A percentile compares a stretch with the other conserved stretches of the same genome.
These are phyloP conservation scores for Habrosyne pyritoides DNA, from an alignment of 2,888 invertebrate species.

Conservation along the genomic window DNA sequence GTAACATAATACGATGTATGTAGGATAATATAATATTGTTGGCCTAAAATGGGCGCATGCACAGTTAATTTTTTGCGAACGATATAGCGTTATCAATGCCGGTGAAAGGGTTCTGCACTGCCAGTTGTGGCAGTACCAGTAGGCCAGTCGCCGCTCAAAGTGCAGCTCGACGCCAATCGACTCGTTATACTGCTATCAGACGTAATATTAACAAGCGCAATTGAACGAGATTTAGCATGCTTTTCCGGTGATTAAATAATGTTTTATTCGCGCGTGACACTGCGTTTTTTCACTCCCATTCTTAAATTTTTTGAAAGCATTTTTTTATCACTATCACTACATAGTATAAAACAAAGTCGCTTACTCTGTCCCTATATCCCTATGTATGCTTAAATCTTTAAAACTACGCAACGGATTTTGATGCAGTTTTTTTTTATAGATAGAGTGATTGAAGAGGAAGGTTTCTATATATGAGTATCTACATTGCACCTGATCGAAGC, in stretches of 20 bases:
- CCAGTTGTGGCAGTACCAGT: constrained; percentile 11
- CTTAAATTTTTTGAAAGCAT: too few relatives aligned
- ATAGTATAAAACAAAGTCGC: too few relatives aligned
- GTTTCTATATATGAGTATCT: too few relatives aligned
- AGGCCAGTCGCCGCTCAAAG: constrained; percentile 15
- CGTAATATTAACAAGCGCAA: background rate
- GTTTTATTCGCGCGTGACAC: too few relatives aligned
- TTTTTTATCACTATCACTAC: too few relatives aligned
- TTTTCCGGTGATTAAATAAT: background rate
- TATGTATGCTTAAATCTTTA: too few relatives aligned
- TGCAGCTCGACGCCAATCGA: background rate
- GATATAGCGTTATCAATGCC: constrained; percentile 29
- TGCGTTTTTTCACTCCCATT: too few relatives aligned
- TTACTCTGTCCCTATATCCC: too few relatives aligned
- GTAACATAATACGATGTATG: background rate
- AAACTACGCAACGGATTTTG: too few relatives aligned
- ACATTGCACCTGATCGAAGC: too few relatives aligned
- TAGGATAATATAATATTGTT: background rate
- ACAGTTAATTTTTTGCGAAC: constrained; percentile 27
- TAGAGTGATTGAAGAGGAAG: too few relatives aligned
- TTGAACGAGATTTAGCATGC: background rate
- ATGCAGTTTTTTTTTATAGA: too few relatives aligned
- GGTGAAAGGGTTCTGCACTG: constrained; percentile 36
- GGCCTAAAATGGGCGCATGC: background rate
- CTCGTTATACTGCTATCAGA: background rate